phyloP scores from a whole-genome alignment of 2,113 vertebrate species.

The Bombycilla garrulus region DNA sequence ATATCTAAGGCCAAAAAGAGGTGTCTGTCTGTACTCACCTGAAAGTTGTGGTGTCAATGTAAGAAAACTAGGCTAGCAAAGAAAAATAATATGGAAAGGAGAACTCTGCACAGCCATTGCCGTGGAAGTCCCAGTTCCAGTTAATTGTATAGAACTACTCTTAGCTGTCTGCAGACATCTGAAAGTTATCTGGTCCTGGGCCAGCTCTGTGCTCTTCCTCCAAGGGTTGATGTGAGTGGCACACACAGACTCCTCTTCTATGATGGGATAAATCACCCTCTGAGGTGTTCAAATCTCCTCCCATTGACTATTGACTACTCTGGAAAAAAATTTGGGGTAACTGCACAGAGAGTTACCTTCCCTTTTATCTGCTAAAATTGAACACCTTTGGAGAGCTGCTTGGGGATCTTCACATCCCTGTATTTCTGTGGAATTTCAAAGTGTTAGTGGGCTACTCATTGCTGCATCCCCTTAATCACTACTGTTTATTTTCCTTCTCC shows the following conservation, averaged over 20 bases:
- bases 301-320: not conserved
- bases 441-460: not conserved
- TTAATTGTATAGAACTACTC: not conserved
- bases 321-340: not conserved
- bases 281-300: not conserved
- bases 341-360: not conserved
- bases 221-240: not conserved
- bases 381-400: not conserved
- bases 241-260: not conserved
- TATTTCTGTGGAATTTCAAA: not conserved
- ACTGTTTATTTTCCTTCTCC: not conserved
- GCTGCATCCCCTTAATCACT: not conserved
- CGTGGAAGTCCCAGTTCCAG: not conserved
- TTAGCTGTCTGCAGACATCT: not conserved
- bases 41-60: not conserved
- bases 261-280: not conserved
- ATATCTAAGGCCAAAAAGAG: not conserved
- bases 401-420: not conserved
- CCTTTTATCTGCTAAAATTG: not conserved
- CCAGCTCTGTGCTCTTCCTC: not conserved
- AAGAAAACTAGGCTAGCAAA: not conserved
- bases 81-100: not conserved
- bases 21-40: not conserved
- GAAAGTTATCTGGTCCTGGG: not conserved
- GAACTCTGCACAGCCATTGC: not conserved